phyloP scores from a whole-genome alignment of 1,140 invertebrate genomes.

The Caerostris extrusa region DNA sequence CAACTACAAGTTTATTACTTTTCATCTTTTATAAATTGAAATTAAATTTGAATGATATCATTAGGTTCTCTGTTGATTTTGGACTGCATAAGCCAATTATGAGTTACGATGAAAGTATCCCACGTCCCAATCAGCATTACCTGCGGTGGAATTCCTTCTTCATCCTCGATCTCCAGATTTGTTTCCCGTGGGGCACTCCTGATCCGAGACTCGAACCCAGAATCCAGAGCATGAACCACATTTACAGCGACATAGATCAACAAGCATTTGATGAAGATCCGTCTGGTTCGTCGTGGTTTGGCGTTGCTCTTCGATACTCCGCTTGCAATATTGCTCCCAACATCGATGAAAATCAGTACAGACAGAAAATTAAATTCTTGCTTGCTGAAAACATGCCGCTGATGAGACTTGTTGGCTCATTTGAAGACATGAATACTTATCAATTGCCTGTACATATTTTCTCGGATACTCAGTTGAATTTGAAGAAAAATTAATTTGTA shows the following conservation, averaged over 20 bases:
- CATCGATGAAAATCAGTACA: not conserved
- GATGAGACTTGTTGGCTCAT: constrained; percentile 32
- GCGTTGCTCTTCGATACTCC: constrained; percentile 39
- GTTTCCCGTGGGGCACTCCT: constrained; percentile 30
- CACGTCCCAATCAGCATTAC: not conserved
- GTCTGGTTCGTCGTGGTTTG: constrained; percentile 40
- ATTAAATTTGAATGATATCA: not conserved
- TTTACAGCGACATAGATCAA: constrained; percentile 55
- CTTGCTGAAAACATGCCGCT: not conserved
- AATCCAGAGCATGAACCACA: constrained; percentile 68
- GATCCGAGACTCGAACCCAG: constrained; percentile 52
- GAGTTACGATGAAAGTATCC: constrained; percentile 19
- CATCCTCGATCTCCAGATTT: constrained; percentile 62
- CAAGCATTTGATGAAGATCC: constrained; percentile 2
- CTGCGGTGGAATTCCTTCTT: constrained; percentile 62
- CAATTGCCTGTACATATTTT: constrained; percentile 62
- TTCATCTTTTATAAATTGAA: too few relatives aligned
- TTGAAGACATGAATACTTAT: constrained; percentile 55
- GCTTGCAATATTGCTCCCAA: not conserved
- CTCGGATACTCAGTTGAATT: constrained; percentile 21
- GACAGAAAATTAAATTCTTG: constrained; percentile 35
- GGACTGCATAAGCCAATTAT: constrained; percentile 64
- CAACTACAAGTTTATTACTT: too few relatives aligned
- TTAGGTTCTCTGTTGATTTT: constrained; percentile 61
- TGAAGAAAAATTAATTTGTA: constrained; percentile 11